Evolutionary conservation across 2,113 vertebrate species (phyloP).

Genomic region (Podarcis cretensis): DNA sequence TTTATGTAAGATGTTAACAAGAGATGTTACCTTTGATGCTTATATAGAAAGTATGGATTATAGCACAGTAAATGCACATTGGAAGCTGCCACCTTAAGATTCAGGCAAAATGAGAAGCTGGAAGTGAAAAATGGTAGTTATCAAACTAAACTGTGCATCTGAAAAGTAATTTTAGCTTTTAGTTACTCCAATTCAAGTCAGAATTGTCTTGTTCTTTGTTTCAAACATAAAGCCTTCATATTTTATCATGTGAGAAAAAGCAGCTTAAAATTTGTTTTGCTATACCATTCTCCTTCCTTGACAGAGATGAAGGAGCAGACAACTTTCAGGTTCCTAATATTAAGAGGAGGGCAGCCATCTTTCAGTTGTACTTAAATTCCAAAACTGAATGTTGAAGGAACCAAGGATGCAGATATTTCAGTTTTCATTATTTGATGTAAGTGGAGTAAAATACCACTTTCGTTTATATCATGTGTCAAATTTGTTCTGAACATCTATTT

Average conservation of each 20-base stretch:
- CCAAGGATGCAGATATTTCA: constrained; percentile 15
- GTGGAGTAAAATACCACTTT: constrained; percentile 1
- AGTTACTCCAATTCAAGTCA: neutral
- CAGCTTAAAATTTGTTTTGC: neutral
- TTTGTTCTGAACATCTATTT: constrained; percentile 36
- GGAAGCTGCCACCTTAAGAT: neutral
- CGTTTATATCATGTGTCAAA: constrained; percentile 18
- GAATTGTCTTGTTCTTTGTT: neutral
- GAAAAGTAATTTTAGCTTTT: neutral
- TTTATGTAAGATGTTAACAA: neutral
- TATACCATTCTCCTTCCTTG: neutral
- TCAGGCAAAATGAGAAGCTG: constrained; percentile 3
- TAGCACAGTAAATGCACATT: neutral
- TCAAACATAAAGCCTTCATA: neutral
- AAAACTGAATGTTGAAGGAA: constrained; percentile 25
- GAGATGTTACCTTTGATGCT: neutral
- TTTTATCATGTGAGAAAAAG: neutral
- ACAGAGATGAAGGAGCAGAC: neutral
- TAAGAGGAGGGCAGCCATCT: constrained; percentile 3
- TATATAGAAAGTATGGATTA: neutral
- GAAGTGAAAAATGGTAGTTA: constrained; percentile 15
- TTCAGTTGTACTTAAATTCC: constrained; percentile 28
- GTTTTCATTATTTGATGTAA: neutral
- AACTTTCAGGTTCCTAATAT: constrained; percentile 25
- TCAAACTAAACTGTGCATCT: neutral